Base-by-base conservation (phyloP, 2,113 vertebrate species). In the Oreochromis aureus region DNA sequence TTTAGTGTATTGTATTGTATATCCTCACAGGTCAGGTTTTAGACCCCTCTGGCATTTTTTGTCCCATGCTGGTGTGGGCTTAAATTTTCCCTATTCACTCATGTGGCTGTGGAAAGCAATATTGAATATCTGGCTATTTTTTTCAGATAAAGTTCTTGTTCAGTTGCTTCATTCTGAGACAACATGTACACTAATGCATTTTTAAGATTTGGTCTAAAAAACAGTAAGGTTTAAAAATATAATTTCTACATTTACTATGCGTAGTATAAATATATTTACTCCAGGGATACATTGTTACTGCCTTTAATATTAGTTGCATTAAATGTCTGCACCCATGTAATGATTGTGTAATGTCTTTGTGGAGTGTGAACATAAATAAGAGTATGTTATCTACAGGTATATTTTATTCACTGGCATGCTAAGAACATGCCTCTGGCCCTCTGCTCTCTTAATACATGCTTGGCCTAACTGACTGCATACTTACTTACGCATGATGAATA, bases 401-500 rank as follows among this genome's bases (percentile, higher is more conserved):
- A 19, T 12, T 83, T 39, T 39, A 4, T 48, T 80, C 7, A 39
- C n/a, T 55, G 80, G 7, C 66, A 4, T 24, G 46, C 51, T 51
- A 27, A 61, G 82, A 81, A 71, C 87, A 56, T 15, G 34, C 61
- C 85, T 30, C 30, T 16, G 58, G 58, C 53, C 11, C 53, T 82
- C 82, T 12, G 80, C 81, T 86, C 73, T 69, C 56, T 91, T 88
- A 86, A 78, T 59, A 82, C 89, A 90, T 63, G 87, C 89, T 89
- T 66, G 80, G 73, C 69, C 69, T 81, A 84, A 39, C 69, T 81
- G 87, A 85, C 81, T 73, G 48, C 87, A 81, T 81, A 41, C 87
- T 87, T 83, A 81, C 83, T 91, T 55, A 59, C 73, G 80, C 89
- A 76, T 89, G 89, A 89, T 91, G 83, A 85, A 81, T 54, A 34